Percentiles rank a stretch among this genome's conserved stretches.
phyloP scores from a whole-genome alignment of 2,888 invertebrate species.

The Archaeoteleia sp. region DNA sequence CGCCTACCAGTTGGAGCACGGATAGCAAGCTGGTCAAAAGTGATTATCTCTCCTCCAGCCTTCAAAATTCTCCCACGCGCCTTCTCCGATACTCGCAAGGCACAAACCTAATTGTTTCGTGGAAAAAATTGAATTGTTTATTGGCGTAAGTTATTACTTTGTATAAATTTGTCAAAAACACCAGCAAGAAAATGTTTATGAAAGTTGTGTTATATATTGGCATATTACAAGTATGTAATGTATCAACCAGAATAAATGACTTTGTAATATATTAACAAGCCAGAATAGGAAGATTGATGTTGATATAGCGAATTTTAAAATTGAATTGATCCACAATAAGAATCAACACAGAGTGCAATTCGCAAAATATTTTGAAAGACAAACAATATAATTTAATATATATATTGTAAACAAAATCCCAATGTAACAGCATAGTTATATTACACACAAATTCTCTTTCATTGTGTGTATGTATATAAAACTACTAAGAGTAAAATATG shows the following conservation, averaged over 20 bases:
- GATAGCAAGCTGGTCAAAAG: conserved; percentile 97
- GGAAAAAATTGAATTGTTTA: too few relatives aligned
- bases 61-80: conserved; percentile 97
- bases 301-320: conserved; percentile 72
- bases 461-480: too few relatives aligned
- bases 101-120: conserved; percentile 87
- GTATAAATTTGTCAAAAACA: too few relatives aligned
- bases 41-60: conserved; percentile 96
- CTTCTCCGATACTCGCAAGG: conserved; percentile 93
- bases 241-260: conserved; percentile 42
- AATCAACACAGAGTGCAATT: conserved; percentile 72
- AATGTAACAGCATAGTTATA: too few relatives aligned
- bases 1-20: conserved; percentile 95
- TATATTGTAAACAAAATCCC: too few relatives aligned
- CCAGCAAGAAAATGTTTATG: conserved; percentile 9
- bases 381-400: conserved; percentile 5
- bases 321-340: conserved; percentile 64
- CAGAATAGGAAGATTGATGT: conserved; percentile 69
- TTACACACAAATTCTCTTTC: too few relatives aligned
- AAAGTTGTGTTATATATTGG: too few relatives aligned
- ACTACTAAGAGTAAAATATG: too few relatives aligned
- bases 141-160: too few relatives aligned
- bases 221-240: too few relatives aligned
- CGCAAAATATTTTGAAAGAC: conserved; percentile 54
- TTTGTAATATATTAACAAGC: conserved; percentile 42